Conservation (phyloP, 2,888 invertebrate genomes). For the Drepana falcataria region DNA sequence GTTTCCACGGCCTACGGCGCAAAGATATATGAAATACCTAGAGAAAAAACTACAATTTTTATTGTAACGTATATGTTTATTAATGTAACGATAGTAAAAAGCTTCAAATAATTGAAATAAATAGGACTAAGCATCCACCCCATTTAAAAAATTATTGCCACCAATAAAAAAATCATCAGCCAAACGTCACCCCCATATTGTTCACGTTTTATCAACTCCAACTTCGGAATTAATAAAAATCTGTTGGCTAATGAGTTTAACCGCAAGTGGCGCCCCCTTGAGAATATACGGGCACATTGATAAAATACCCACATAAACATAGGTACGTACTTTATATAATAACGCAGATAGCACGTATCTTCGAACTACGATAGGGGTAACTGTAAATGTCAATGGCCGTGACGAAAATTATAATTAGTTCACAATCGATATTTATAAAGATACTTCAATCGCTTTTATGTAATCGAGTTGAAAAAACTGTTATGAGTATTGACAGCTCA, state of each 20-base stretch:
- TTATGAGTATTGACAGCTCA: no score
- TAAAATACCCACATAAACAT: constrained; percentile 4
- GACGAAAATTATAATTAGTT: neutral
- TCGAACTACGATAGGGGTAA: neutral
- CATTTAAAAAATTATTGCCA: neutral
- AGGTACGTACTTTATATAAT: neutral
- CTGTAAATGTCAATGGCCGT: neutral
- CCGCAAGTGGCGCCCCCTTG: constrained; percentile 22
- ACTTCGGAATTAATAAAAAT: constrained; percentile 36
- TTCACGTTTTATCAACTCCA: constrained; percentile 9
- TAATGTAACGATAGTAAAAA: no score
- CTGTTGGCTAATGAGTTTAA: constrained; percentile 12
- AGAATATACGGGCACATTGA: constrained; percentile 31
- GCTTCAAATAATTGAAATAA: no score
- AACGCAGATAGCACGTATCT: neutral
- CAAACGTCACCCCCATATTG: neutral
- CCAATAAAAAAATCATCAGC: constrained; percentile 13
- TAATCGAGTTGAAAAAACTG: neutral
- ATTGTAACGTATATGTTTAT: no score
- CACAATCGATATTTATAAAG: neutral
- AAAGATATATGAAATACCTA: no score
- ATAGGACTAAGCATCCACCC: no score
- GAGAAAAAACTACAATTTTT: no score
- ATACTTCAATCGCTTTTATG: no score
- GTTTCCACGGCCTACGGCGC: no score